Evolutionary conservation across 2,888 invertebrate species (phyloP).

Genomic region (Tenthredo scrophulariae): DNA sequence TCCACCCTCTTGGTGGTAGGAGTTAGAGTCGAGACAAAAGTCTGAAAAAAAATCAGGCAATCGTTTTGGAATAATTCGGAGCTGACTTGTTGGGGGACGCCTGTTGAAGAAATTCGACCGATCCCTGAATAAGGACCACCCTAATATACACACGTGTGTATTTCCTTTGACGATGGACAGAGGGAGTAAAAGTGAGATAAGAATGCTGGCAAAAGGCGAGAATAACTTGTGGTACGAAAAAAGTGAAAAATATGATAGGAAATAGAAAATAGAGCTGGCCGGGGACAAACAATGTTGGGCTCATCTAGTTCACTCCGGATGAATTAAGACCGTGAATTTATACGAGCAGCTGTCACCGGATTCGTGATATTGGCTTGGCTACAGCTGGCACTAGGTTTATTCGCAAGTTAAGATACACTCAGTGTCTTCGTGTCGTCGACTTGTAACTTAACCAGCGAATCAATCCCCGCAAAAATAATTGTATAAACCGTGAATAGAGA

Average conservation of each 20-base stretch:
- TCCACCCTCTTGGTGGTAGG: too few species aligned
- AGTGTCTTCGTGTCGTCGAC: background rate
- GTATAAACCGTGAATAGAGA: background rate
- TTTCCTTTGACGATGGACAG: background rate
- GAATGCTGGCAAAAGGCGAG: background rate
- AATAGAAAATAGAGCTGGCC: background rate
- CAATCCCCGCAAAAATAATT: background rate
- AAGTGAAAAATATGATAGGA: background rate
- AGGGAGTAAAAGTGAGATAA: background rate
- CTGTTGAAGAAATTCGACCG: background rate
- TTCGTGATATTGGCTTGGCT: conserved; percentile 42
- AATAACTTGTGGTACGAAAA: background rate
- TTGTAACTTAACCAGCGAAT: conserved; percentile 37
- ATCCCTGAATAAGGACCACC: too few species aligned
- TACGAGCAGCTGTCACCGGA: conserved; percentile 47
- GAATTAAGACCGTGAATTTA: conserved; percentile 46
- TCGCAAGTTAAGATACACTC: background rate
- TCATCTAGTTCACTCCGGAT: conserved; percentile 31
- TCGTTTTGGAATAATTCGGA: background rate
- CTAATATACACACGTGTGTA: background rate
- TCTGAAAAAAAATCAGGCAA: too few species aligned
- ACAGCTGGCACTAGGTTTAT: conserved; percentile 49
- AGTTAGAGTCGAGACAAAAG: too few species aligned
- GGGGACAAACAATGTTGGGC: conserved; percentile 8
- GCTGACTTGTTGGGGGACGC: background rate